Conservation (phyloP, 2,888 invertebrate species). For the Pilophorus perplexus region DNA sequence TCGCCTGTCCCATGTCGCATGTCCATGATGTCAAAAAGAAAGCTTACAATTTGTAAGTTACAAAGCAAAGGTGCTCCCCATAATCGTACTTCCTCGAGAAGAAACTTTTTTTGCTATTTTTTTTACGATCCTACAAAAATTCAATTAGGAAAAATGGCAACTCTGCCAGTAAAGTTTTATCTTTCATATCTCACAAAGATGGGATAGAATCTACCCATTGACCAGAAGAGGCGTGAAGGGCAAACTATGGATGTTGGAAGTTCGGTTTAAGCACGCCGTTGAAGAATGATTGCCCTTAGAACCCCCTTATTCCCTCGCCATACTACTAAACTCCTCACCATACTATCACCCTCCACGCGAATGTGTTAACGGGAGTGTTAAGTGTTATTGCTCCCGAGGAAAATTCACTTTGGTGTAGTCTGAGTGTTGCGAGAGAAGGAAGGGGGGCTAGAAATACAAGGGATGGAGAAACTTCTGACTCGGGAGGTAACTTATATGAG, state of each 20-base stretch:
- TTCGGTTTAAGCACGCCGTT: constrained; percentile 6
- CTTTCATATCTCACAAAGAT: constrained; percentile 3
- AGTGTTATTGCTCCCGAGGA: constrained; percentile 32
- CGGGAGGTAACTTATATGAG: constrained; percentile 32
- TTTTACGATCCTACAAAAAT: background rate
- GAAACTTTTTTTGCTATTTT: background rate
- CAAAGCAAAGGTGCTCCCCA: too few species aligned
- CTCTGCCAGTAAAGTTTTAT: constrained; percentile 4
- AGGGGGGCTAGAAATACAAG: constrained; percentile 5
- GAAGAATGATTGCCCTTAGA: constrained; percentile 23
- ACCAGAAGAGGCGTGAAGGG: background rate
- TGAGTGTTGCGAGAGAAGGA: too few species aligned
- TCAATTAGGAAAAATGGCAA: background rate
- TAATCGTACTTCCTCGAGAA: too few species aligned
- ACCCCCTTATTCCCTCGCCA: background rate
- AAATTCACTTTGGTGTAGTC: constrained; percentile 37
- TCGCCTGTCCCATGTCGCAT: too few species aligned
- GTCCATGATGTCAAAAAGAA: too few species aligned
- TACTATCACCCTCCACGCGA: constrained; percentile 8
- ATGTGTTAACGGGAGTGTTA: constrained; percentile 37
- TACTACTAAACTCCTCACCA: too few species aligned
- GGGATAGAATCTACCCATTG: background rate
- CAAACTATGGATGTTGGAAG: background rate
- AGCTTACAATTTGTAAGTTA: too few species aligned
- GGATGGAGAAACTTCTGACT: constrained; percentile 20